These are phyloP conservation scores for Parazoanthus darwini DNA, from an alignment of 92 coral and sea anemone genomes.

Conservation along the genomic window DNA sequence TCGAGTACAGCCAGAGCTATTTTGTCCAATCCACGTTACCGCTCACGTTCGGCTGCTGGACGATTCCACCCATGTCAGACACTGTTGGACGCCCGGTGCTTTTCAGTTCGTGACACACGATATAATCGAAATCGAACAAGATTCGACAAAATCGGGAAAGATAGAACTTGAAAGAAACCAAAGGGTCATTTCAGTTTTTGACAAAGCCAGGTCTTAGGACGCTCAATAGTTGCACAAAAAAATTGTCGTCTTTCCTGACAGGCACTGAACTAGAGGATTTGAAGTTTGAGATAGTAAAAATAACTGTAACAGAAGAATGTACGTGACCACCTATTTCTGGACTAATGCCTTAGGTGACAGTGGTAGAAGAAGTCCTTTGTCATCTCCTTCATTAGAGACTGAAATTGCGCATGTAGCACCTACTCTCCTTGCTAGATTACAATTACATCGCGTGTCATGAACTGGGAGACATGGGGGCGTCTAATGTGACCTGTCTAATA, in stretches of 20 bases:
- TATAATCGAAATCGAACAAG: no score
- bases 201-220: neutral
- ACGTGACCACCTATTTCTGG: conserved; percentile 1
- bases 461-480: neutral
- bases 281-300: neutral
- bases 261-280: neutral
- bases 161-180: neutral
- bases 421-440: conserved; percentile 9
- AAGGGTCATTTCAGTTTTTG: neutral
- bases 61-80: no score
- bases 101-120: no score
- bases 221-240: neutral
- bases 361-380: neutral
- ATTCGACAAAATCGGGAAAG: no score
- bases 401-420: conserved; percentile 7
- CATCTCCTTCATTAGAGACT: conserved; percentile 21
- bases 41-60: no score
- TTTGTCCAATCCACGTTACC: no score
- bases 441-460: conserved; percentile 18
- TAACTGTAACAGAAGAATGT: no score
- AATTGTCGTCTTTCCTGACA: neutral
- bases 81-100: no score
- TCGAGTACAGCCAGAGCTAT: neutral
- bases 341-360: conserved; percentile 10
- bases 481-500: no score